Conservation (phyloP, 2,888 invertebrate species). For the Nemurella pictetii region DNA sequence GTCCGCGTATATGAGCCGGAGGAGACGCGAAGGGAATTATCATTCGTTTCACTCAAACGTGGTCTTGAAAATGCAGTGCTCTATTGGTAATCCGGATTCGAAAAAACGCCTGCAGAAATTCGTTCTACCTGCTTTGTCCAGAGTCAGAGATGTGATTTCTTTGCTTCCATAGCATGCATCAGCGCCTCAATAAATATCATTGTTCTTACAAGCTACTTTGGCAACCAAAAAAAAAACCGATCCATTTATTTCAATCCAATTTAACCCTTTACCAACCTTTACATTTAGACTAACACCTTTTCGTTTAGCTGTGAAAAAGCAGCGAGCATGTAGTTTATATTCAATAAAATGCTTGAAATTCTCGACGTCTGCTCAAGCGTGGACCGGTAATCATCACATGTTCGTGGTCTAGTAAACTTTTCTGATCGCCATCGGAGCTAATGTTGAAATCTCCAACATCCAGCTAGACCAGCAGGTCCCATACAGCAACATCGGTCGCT, state of each 20-base stretch:
- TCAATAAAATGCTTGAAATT: conserved; percentile 10
- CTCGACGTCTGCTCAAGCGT: neutral
- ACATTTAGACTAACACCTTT: neutral
- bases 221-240: neutral
- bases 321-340: neutral
- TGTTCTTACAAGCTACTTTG: neutral
- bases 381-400: neutral
- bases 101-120: neutral
- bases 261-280: neutral
- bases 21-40: no score
- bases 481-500: no score
- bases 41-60: neutral
- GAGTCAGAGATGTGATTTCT: neutral
- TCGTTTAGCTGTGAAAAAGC: neutral
- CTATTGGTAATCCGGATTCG: neutral
- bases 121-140: neutral
- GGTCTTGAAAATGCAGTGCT: neutral
- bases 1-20: no score
- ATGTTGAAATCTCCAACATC: conserved; percentile 8
- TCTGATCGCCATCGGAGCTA: neutral
- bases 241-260: conserved; percentile 5
- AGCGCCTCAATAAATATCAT: conserved; percentile 1
- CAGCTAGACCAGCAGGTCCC: no score
- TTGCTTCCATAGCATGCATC: neutral
- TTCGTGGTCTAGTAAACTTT: conserved; percentile 15